Evolutionary conservation across 37 sponge, comb jelly and placozoan species (phyloP), one percentile per base, ranked within the genome.

Genomic region (Agelas oroides): DNA sequence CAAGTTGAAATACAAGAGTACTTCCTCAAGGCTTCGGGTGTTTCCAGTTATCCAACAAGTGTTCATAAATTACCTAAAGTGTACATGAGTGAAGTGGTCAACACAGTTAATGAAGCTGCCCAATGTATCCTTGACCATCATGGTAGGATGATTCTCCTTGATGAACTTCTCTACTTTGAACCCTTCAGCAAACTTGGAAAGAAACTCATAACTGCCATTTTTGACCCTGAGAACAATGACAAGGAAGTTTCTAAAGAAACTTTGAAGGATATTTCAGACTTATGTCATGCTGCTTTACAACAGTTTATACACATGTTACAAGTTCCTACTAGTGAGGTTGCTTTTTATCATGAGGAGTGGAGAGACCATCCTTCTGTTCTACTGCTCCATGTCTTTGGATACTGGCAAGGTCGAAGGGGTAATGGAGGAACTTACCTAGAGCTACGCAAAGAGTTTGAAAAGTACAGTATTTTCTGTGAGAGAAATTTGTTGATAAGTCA

Each of bases 121-220:
- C 19, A 1, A 14, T 76, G 32, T 58, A 32, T 53, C 35, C 32
- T 76, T 32, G 34, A 57, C 38, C 18, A 21, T 23, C 40, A 64
- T 11, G 63, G 52, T 34, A 12, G 37, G 1, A 62, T 33, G 66
- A 16, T 73, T 28, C 5, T 12, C 19, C 31, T 79, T 23, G n/a
- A 39, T 2, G 24, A 5, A 20, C 67, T 79, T 1, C 53, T 64
- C 21, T 79, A 40, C 33, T 79, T 37, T 37, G 67, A 79, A 41
- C 79, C 79, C 27, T 79, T 64, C 27, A 27, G 34, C 36, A 19
- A 34, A 21, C 41, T 79, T 13, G 79, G 79, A 14, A 36, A 64
- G 33, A 53, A 38, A 0, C 37, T 65, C 5, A 6, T 46, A 3
- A 46, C 46, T 46, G 3, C 46, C 8, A 8, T 68, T 24, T 68